Base-by-base conservation (phyloP, 2,797 vertebrate genomes). In the Ibycter americanus region DNA sequence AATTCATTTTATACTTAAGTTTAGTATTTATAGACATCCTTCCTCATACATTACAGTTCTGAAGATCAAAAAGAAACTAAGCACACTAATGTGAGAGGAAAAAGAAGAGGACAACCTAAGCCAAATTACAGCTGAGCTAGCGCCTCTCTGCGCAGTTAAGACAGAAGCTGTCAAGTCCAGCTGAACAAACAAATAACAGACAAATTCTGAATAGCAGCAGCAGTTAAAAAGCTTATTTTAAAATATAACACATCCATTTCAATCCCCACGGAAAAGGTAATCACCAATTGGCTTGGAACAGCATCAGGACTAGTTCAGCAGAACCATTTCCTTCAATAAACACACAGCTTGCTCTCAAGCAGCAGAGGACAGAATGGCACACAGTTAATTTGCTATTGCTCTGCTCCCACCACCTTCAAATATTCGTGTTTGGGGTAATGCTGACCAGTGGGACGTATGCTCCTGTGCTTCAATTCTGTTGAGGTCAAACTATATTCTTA, bases 301-400 rank as follows among this genome's bases (percentile, higher is more conserved):
- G 84, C 79, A 94, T 67, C 89, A 89, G 82, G 91, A 97, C 96
- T 89, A 80, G 94, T 95, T 96, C 95, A 93, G 94, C 90, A 96
- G 87, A 96, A 95, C 93, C 89, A 94, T 95, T 97, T 97, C 96
- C 97, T 97, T 97, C 77, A 70, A 88, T 79, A 97, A 97, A 97
- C 81, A 97, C 40, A 81, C 2, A 5, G 59, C 67, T 68, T 85
- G 59, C 92, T 95, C 89, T 96, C 85, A 92, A 87, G 88, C 88
- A 93, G 63, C 83, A 70, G 34, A 90, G 80, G 85, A 89, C 21
- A 84, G 74, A 95, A 93, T 27, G n/a, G 91, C 82, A 66, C 73
- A 96, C 74, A 94, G 77, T 83, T 90, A 66, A 59, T 84, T 89
- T 82, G 66, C 94, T 90, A 74, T 92, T 89, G 70, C 89, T 87